phyloP scores from a whole-genome alignment of 2,888 invertebrate genomes.

The Argyresthia goedartella region DNA sequence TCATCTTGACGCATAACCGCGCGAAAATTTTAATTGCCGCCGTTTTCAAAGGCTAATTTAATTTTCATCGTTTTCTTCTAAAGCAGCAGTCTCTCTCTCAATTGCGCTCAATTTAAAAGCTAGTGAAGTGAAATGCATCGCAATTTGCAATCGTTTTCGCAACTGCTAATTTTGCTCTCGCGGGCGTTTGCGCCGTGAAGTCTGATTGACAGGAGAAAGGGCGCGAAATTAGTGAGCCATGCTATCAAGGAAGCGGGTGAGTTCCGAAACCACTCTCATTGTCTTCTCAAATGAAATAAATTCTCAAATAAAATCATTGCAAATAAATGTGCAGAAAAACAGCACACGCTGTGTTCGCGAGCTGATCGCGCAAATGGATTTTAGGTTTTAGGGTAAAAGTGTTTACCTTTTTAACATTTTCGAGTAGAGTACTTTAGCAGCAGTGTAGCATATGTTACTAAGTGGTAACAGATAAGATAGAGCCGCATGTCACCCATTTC shows the following conservation, averaged over 20 bases:
- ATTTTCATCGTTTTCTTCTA: conserved; percentile 21
- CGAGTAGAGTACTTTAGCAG: conserved; percentile 53
- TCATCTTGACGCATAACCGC: conserved; percentile 42
- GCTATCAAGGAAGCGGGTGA: conserved; percentile 22
- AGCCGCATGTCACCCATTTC: conserved; percentile 63
- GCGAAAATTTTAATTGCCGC: conserved; percentile 41
- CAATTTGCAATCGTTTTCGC: conserved; percentile 41
- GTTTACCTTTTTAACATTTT: conserved; percentile 27
- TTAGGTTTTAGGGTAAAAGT: conserved; percentile 49
- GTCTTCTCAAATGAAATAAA: conserved; percentile 27
- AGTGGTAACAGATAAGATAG: conserved; percentile 67
- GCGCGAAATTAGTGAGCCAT: conserved; percentile 54
- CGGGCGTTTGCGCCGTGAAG: conserved; percentile 38
- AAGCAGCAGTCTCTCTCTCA: conserved; percentile 35
- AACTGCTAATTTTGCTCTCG: conserved; percentile 36
- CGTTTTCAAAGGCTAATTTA: conserved; percentile 30
- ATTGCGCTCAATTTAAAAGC: not conserved
- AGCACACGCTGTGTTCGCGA: conserved; percentile 42
- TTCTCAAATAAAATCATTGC: conserved; percentile 20
- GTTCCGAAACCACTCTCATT: conserved; percentile 21
- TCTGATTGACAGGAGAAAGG: conserved; percentile 66
- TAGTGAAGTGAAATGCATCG: conserved; percentile 21
- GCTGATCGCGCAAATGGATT: conserved; percentile 29
- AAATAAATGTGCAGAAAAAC: conserved; percentile 16
- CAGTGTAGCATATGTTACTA: conserved; percentile 53